These are phyloP conservation scores for Perizoma affinitatum DNA, from an alignment of 2,888 invertebrate genomes.

Conservation along the genomic window DNA sequence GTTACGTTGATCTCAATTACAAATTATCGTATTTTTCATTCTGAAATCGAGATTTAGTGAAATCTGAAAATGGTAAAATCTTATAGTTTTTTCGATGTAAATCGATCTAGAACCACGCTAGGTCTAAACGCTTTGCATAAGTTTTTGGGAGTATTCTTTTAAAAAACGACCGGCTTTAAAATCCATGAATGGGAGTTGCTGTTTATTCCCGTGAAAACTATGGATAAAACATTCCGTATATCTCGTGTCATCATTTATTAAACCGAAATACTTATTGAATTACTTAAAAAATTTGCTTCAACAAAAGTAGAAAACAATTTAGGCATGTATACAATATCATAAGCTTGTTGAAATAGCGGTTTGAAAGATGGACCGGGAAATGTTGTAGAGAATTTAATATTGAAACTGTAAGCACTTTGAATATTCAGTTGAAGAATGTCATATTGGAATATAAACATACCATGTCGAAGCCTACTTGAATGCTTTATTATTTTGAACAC, in stretches of 20 bases:
- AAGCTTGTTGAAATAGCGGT: slow-evolving; percentile 40
- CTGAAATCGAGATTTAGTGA: no score
- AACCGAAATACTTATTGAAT: slow-evolving; percentile 1
- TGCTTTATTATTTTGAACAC: background rate
- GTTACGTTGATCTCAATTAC: no score
- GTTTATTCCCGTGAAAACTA: background rate
- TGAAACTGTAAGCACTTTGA: slow-evolving; percentile 61
- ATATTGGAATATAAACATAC: slow-evolving; percentile 15
- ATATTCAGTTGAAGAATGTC: slow-evolving; percentile 65
- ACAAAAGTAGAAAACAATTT: slow-evolving; percentile 20
- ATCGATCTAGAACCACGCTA: no score
- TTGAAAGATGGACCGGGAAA: slow-evolving; percentile 47
- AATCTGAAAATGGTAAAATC: no score
- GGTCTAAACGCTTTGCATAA: no score
- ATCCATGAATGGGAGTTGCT: no score
- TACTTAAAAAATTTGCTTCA: slow-evolving; percentile 11
- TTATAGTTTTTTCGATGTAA: no score
- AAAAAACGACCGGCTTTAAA: no score
- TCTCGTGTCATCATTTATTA: background rate
- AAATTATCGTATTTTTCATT: no score
- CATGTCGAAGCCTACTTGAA: slow-evolving; percentile 13
- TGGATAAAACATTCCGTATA: slow-evolving; percentile 1
- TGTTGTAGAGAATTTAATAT: slow-evolving; percentile 74
- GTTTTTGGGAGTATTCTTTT: no score
- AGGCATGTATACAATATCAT: slow-evolving; percentile 35